Base-by-base conservation (phyloP, 1,140 invertebrate species). In the Parasteatoda tepidariorum region DNA sequence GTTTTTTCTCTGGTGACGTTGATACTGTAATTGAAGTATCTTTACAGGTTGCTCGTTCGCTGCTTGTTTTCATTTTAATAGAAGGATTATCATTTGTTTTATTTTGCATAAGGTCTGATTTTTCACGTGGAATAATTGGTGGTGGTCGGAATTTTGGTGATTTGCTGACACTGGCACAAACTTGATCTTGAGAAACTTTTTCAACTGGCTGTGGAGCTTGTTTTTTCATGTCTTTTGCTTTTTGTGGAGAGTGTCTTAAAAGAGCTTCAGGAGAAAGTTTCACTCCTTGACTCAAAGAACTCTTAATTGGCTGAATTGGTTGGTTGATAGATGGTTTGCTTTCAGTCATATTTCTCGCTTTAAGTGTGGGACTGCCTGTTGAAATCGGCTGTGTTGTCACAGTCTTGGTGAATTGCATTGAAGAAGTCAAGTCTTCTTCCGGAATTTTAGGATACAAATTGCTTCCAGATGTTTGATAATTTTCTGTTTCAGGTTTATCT, bases 401-500 rank as follows among this genome's bases (percentile, higher is more conserved):
- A 3, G 33, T 31, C 30, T 33, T 26, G n/a, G 28, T 67, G 24
- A 24, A 55, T 38, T 62, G 31, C 15, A 9, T 62, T 57, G 76
- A 18, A 57, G 24, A 57, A 24, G 66, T 64, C 26, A 79, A 28
- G 33, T 71, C 78, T 71, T 82, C 78, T 70, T 82, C 78, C n/a
- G 67, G 78, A 26, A 82, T 82, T 70, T 70, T 82, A 2, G 78
- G 78, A 48, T 82, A 82, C 31, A 82, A 62, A 61, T 70, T 62
- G 57, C 33, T 48, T 30, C 38, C 67, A n/a, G 66, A 61, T 34
- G 18, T 62, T 28, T 67, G 41, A 3, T 33, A n/a, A 22, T 68
- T 13, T 71, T 61, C 67, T 15, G 28, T n/a, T 59, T 71, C 78
- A 18, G 18, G 59, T 3, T 26, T 3, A 18, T 59, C 67, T 30